Conservation (phyloP, 2,113 vertebrate genomes). For the Arenaria interpres region DNA sequence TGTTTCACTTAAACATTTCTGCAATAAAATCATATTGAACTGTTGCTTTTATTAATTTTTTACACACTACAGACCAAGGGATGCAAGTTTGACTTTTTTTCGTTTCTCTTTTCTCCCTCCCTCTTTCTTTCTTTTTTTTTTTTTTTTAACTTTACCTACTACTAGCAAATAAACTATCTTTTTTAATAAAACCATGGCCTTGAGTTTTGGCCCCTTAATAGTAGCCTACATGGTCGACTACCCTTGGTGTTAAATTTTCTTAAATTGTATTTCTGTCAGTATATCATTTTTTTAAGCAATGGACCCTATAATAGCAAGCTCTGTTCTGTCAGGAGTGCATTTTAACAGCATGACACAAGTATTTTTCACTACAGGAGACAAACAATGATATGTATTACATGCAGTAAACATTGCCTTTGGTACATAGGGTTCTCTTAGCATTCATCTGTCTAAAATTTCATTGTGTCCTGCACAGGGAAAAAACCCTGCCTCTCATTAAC, state of each 20-base stretch:
- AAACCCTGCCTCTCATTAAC: slow-evolving; percentile 68
- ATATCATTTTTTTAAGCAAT: slow-evolving; percentile 83
- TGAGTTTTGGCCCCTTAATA: slow-evolving; percentile 82
- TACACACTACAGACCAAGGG: slow-evolving; percentile 53
- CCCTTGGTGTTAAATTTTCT: slow-evolving; percentile 83
- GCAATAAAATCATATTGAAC: slow-evolving; percentile 74
- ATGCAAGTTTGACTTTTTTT: slow-evolving; percentile 25
- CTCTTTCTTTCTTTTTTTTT: background rate
- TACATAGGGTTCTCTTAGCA: slow-evolving; percentile 75
- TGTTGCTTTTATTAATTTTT: slow-evolving; percentile 77
- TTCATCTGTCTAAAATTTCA: slow-evolving; percentile 81
- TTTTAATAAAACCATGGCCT: slow-evolving; percentile 78
- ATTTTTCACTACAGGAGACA: slow-evolving; percentile 85
- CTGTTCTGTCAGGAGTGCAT: slow-evolving; percentile 81
- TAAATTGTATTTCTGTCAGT: slow-evolving; percentile 86
- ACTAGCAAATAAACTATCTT: slow-evolving; percentile 69
- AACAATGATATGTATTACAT: slow-evolving; percentile 85
- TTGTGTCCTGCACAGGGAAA: slow-evolving; percentile 67
- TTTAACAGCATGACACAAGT: slow-evolving; percentile 83
- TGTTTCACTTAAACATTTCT: slow-evolving; percentile 73
- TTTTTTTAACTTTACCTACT: slow-evolving; percentile 57
- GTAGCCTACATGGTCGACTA: slow-evolving; percentile 78
- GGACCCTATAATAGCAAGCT: slow-evolving; percentile 80
- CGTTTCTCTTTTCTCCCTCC: background rate
- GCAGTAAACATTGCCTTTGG: slow-evolving; percentile 81